Evolutionary conservation across 2,888 invertebrate species (phyloP).

Genomic region (Epistrophe eligans): DNA sequence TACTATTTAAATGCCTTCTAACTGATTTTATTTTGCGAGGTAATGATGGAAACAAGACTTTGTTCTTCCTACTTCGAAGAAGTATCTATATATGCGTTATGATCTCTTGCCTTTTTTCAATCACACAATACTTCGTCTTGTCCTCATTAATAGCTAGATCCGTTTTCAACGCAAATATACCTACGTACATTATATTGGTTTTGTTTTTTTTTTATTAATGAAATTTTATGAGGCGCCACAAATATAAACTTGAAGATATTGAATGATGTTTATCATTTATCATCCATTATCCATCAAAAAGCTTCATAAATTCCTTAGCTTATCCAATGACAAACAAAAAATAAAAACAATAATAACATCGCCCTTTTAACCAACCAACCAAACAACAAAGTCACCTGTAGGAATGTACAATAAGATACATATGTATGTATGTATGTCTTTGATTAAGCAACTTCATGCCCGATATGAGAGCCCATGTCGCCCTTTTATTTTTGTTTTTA

Average conservation of each 20-base stretch:
- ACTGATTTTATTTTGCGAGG: no score
- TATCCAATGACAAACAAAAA: constrained; percentile 52
- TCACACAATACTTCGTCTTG: no score
- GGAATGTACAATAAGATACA: constrained; percentile 4
- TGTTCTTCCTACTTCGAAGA: no score
- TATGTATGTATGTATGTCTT: no score
- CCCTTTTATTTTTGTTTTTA: constrained; percentile 9
- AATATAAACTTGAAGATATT: background rate
- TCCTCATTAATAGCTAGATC: no score
- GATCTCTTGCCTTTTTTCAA: no score
- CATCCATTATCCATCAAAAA: constrained; percentile 36
- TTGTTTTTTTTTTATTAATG: background rate
- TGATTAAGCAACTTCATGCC: constrained; percentile 45
- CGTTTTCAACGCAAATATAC: no score
- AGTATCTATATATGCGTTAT: no score
- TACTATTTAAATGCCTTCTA: no score
- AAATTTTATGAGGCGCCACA: constrained; percentile 1
- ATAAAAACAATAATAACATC: constrained; percentile 25
- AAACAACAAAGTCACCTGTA: background rate
- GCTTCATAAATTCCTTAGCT: constrained; percentile 56
- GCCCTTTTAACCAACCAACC: background rate
- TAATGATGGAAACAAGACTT: no score
- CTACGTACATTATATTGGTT: no score
- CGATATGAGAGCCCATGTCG: constrained; percentile 39
- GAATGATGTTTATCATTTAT: constrained; percentile 18